Base-by-base conservation (phyloP, 2,797 vertebrate genomes). In the Micrastur ruficollis region DNA sequence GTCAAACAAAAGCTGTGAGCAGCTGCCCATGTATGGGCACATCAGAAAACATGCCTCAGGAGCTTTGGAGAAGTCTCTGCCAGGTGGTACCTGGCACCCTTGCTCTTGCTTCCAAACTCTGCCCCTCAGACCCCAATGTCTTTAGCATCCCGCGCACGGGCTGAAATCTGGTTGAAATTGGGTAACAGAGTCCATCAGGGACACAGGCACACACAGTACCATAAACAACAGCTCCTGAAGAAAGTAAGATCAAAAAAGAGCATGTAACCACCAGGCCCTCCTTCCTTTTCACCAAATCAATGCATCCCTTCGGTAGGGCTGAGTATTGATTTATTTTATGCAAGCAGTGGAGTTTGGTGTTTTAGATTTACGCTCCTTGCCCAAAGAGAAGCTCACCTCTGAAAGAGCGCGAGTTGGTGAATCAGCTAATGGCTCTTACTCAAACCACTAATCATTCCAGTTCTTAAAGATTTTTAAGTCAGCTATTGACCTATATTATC, bases 401-500 rank as follows among this genome's bases (percentile, higher is more conserved):
- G 93, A 92, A 94, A 59, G 38, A 90, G 38, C 70, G 78, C 0
- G 2, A 93, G 59, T 14, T 71, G 42, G 19, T 61, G 81, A 55
- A 86, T 67, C 8, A 1, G 23, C 50, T 82, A 92, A 86, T 9
- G 36, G 56, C 14, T 38, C 36, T 83, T 79, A 34, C 74, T 97
- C 67, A 91, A 56, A 61, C 62, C 34, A 53, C 56, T 88, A 95
- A 96, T 94, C 84, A 92, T 68, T 81, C 93, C 52, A 62, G 27
- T 81, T 86, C 93, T 93, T 88, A 88, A 84, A 89, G 94, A 90
- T 82, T 96, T 97, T 97, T 92, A 93, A 94, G 92, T 91, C 52
- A 95, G 47, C 66, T 42, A 89, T 80, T 79, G 92, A 88, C 94
- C 62, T 36, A 6, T 36, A 63, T 90, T 95, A 95, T 93, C 88